These are phyloP conservation scores for Rhagonycha lutea DNA, from an alignment of 2,888 invertebrate species.

Conservation along the genomic window DNA sequence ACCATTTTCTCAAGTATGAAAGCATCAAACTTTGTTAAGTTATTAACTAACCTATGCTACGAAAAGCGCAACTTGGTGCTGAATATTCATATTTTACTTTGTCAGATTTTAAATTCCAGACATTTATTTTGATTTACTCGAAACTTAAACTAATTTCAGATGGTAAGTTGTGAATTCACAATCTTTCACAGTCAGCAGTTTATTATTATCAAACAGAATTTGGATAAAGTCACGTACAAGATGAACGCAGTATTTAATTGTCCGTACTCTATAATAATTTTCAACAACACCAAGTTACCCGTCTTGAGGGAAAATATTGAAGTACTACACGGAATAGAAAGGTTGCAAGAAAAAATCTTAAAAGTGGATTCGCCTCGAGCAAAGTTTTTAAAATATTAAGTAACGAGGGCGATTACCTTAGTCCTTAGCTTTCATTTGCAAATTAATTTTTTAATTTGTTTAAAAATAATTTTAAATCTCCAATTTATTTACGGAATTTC, in stretches of 20 bases:
- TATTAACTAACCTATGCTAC: background rate
- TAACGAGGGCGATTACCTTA: background rate
- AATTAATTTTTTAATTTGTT: background rate
- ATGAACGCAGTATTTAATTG: background rate
- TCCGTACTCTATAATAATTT: background rate
- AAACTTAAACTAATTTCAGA: slow-evolving; percentile 3
- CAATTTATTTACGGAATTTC: background rate
- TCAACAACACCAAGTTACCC: background rate
- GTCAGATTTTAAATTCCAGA: background rate
- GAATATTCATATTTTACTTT: background rate
- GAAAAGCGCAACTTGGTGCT: background rate
- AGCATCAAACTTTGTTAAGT: background rate
- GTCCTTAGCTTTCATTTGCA: background rate
- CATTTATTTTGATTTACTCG: slow-evolving; percentile 2
- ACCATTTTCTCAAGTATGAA: background rate
- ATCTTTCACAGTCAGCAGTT: slow-evolving; percentile 1
- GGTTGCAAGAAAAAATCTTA: background rate
- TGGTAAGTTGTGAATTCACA: slow-evolving; percentile 1
- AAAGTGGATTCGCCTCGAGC: background rate
- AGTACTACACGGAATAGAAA: background rate
- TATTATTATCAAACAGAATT: background rate
- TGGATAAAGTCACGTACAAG: slow-evolving; percentile 2
- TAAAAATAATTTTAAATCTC: background rate
- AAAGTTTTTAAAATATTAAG: background rate
- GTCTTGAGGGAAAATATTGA: background rate